phyloP scores from a whole-genome alignment of 2,888 invertebrate genomes.

The Philaethria dido region DNA sequence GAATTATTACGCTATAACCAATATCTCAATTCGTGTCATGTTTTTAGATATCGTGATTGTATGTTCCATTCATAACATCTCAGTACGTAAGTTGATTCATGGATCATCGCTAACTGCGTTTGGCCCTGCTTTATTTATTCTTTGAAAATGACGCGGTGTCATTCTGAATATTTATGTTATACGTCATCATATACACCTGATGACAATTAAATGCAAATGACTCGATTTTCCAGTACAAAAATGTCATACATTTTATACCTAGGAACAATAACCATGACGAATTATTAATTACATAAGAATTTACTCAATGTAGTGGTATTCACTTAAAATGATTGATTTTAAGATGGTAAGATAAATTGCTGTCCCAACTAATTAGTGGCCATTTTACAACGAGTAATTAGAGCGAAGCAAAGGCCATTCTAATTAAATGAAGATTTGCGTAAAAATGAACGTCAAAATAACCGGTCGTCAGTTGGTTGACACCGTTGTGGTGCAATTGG shows the following conservation, averaged over 20 bases:
- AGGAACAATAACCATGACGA: slow-evolving; percentile 46
- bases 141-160: slow-evolving; percentile 44
- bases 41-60: slow-evolving; percentile 13
- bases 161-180: slow-evolving; percentile 47
- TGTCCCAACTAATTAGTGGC: slow-evolving; percentile 49
- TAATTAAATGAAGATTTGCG: slow-evolving; percentile 67
- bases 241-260: slow-evolving; percentile 48
- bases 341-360: slow-evolving; percentile 49
- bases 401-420: slow-evolving; percentile 53
- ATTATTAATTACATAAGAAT: slow-evolving; percentile 46
- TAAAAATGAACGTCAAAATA: slow-evolving; percentile 51
- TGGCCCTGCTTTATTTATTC: slow-evolving; percentile 57
- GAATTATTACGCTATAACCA: slow-evolving; percentile 1
- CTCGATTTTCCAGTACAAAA: slow-evolving; percentile 44
- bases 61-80: slow-evolving; percentile 15
- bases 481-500: slow-evolving; percentile 8
- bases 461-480: slow-evolving; percentile 3
- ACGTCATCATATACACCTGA: slow-evolving; percentile 48
- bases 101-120: background rate
- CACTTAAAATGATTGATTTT: slow-evolving; percentile 35
- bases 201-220: slow-evolving; percentile 55
- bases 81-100: slow-evolving; percentile 1
- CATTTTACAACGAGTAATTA: slow-evolving; percentile 49
- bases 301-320: slow-evolving; percentile 26
- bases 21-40: slow-evolving; percentile 14